Base-by-base conservation (phyloP, 2,888 invertebrate species). In the Sarcophaga caerulescens region DNA sequence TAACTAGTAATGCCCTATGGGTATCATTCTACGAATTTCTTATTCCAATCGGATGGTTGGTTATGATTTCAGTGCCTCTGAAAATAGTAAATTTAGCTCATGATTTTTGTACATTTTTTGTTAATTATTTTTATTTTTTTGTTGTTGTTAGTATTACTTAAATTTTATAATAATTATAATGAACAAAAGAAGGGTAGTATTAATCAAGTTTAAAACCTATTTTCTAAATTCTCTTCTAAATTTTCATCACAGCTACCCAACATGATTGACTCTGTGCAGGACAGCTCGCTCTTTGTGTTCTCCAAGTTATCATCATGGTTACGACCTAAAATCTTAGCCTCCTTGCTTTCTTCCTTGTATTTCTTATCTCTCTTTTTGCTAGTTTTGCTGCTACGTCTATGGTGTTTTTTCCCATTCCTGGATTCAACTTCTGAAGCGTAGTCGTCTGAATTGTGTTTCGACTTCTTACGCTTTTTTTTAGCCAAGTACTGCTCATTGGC, bases 321-420 rank as follows among this genome's bases (percentile, higher is more conserved):
- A 87, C 96, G 96, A 92, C 94, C 91, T 85, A 91, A 91, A 81
- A 88, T 90, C 8, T 89, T 89, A 87, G 89, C 90, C 85, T 90
- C 89, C 87, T 90, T 94, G 94, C 90, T 94, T 94, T 90, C 90
- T 88, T 91, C 91, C 93, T 96, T 95, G 90, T 96, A 96, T 92
- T 96, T 96, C 93, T 96, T 95, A 90, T 96, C 96, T 92, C 96
- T 97, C 92, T 97, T 96, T 86, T 95, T 94, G 89, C 95, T 95
- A 44, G 78, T 90, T 93, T 97, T 97, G 87, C 93, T 95, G 94
- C 92, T 95, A 94, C 93, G 92, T 90, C 93, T 93, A 93, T 96
- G 95, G 90, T 96, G 96, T 91, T 97, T 97, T 92, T 97, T 97
- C 90, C 96, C 95, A 90, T 94, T 96, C 23, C 95, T 95, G 88